Conservation (phyloP, 2,797 vertebrate species). For the Steatocranus sp. region DNA sequence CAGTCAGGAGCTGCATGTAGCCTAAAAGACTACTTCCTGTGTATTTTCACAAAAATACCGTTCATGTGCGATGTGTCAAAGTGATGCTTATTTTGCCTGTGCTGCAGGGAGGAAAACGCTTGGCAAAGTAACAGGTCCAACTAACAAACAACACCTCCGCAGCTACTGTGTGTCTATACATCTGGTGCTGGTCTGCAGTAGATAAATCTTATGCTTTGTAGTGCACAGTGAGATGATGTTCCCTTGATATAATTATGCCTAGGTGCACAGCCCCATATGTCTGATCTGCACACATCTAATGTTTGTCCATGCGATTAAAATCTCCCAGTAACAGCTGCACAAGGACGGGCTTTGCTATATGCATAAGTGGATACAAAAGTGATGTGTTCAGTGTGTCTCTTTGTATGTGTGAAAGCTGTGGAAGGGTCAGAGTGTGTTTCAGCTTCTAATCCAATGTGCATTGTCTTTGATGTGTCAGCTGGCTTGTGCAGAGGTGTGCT, state of each 20-base stretch:
- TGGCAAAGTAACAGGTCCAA: constrained; percentile 25
- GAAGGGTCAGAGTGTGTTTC: constrained; percentile 24
- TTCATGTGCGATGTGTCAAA: constrained; percentile 5
- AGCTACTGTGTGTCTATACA: constrained; percentile 16
- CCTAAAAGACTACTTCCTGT: background rate
- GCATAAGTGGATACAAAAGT: constrained; percentile 9
- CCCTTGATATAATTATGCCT: constrained; percentile 18
- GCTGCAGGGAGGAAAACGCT: background rate
- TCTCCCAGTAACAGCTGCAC: constrained; percentile 26
- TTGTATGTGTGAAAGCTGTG: constrained; percentile 4
- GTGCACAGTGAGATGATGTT: constrained; percentile 20
- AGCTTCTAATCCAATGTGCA: constrained; percentile 43
- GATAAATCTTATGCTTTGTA: background rate
- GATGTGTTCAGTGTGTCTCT: background rate
- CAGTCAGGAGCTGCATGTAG: background rate
- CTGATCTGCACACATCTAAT: constrained; percentile 24
- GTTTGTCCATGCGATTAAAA: constrained; percentile 37
- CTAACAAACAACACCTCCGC: constrained; percentile 29
- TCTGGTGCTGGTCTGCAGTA: background rate
- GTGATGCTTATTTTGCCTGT: background rate
- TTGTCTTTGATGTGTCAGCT: constrained; percentile 49
- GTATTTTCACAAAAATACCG: background rate
- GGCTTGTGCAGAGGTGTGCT: constrained; percentile 6
- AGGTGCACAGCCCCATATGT: constrained; percentile 14
- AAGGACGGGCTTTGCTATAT: constrained; percentile 11